Percentiles rank a stretch among this genome's conserved stretches.
Conservation (phyloP, 2,888 invertebrate species). For the Caradrina kadenii region DNA sequence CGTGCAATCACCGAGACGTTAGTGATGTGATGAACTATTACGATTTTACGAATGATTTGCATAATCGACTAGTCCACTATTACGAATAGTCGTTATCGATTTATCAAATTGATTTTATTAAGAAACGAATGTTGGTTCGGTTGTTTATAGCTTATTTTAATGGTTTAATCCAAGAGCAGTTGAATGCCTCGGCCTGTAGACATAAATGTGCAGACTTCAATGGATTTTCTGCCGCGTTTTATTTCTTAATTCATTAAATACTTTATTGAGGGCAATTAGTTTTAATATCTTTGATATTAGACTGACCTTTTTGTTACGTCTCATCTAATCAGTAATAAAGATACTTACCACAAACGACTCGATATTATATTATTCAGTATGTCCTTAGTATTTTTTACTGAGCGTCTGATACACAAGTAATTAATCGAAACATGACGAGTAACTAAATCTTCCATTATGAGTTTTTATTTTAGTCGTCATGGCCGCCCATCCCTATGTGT, state of each 20-base stretch:
- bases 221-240: not conserved
- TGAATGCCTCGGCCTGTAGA: constrained; percentile 1
- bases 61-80: constrained; percentile 56
- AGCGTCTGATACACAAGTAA: constrained; percentile 13
- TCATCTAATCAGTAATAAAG: constrained; percentile 20
- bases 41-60: constrained; percentile 50
- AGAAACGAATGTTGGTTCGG: constrained; percentile 34
- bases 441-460: constrained; percentile 41
- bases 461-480: constrained; percentile 38
- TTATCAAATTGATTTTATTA: constrained; percentile 51
- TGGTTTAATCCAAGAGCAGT: constrained; percentile 40
- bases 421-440: constrained; percentile 27
- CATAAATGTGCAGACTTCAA: not conserved
- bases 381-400: constrained; percentile 9
- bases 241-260: constrained; percentile 15
- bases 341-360: constrained; percentile 1
- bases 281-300: constrained; percentile 4
- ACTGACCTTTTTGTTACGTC: constrained; percentile 26
- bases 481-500: constrained; percentile 64
- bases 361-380: constrained; percentile 2
- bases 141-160: constrained; percentile 36
- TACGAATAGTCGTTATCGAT: constrained; percentile 51
- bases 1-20: constrained; percentile 44
- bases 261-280: too few species aligned
- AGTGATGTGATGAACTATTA: constrained; percentile 51